Percentiles rank a stretch among this genome's conserved stretches.
phyloP scores from a whole-genome alignment of 2,113 vertebrate species.

The Willisornis vidua region DNA sequence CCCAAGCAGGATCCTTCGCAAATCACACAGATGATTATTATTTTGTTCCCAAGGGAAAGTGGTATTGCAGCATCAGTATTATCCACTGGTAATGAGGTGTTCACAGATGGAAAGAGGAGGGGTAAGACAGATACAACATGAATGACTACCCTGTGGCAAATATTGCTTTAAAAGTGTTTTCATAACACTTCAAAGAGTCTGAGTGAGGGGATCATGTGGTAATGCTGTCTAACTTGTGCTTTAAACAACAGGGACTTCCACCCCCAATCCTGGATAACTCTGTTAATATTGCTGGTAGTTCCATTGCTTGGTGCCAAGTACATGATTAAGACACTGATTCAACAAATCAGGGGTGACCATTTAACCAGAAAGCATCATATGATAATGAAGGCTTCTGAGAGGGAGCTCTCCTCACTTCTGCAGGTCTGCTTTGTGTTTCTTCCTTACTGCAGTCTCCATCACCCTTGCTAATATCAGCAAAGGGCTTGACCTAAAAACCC shows the following conservation, averaged over 20 bases:
- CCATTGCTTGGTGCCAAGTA: conserved; percentile 20
- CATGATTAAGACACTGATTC: conserved; percentile 20
- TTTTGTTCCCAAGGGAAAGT: conserved; percentile 51
- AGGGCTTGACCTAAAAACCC: neutral
- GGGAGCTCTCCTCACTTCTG: neutral
- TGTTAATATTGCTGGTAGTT: neutral
- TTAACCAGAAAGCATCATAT: conserved; percentile 32
- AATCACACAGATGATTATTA: conserved; percentile 26
- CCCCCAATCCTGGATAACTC: neutral
- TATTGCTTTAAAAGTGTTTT: conserved; percentile 59
- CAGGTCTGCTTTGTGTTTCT: neutral
- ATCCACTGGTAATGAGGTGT: conserved; percentile 46
- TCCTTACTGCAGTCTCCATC: neutral
- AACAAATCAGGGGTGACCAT: conserved; percentile 31
- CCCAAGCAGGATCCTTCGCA: neutral
- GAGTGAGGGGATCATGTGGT: conserved; percentile 42
- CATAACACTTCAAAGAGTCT: conserved; percentile 50
- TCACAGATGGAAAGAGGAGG: conserved; percentile 38
- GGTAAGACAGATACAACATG: neutral
- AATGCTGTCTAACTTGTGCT: conserved; percentile 10
- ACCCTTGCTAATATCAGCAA: neutral
- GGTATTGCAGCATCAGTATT: conserved; percentile 33
- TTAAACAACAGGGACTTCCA: conserved; percentile 33
- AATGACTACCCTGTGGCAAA: conserved; percentile 58
- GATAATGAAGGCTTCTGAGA: neutral